These are phyloP conservation scores for Argyresthia goedartella DNA, from an alignment of 2,888 invertebrate genomes.

Conservation along the genomic window DNA sequence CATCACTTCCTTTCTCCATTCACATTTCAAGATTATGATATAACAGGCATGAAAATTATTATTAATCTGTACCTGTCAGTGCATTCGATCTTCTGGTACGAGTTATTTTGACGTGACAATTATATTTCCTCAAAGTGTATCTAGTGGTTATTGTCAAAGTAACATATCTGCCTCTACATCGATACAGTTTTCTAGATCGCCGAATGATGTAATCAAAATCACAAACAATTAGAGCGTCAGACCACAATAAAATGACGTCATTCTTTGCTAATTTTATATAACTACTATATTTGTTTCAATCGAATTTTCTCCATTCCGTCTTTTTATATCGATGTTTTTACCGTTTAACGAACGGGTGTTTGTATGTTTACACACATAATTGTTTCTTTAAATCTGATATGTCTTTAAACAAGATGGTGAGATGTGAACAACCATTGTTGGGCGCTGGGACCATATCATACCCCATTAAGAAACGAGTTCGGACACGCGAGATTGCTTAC, in stretches of 20 bases:
- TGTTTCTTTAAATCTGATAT: constrained; percentile 3
- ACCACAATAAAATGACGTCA: background rate
- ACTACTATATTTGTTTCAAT: background rate
- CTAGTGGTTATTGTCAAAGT: background rate
- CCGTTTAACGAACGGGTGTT: background rate
- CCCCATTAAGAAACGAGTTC: constrained; percentile 56
- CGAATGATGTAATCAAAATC: constrained; percentile 6
- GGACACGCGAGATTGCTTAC: constrained; percentile 57
- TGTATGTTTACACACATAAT: background rate
- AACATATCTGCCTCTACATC: background rate
- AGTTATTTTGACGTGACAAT: too few relatives aligned
- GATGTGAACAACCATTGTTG: constrained; percentile 60
- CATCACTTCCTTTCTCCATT: too few relatives aligned
- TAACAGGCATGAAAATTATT: background rate
- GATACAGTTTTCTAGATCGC: background rate
- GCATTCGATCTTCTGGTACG: too few relatives aligned
- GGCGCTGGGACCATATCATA: constrained; percentile 9
- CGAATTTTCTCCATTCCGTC: too few relatives aligned
- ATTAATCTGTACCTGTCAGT: background rate
- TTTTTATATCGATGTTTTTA: too few relatives aligned
- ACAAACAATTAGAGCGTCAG: constrained; percentile 8
- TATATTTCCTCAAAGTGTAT: background rate
- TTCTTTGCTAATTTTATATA: background rate
- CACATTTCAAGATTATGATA: background rate
- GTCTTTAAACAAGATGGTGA: constrained; percentile 35